Evolutionary conservation across 2,888 invertebrate genomes (phyloP).

Genomic region (Allolobophora icterica): DNA sequence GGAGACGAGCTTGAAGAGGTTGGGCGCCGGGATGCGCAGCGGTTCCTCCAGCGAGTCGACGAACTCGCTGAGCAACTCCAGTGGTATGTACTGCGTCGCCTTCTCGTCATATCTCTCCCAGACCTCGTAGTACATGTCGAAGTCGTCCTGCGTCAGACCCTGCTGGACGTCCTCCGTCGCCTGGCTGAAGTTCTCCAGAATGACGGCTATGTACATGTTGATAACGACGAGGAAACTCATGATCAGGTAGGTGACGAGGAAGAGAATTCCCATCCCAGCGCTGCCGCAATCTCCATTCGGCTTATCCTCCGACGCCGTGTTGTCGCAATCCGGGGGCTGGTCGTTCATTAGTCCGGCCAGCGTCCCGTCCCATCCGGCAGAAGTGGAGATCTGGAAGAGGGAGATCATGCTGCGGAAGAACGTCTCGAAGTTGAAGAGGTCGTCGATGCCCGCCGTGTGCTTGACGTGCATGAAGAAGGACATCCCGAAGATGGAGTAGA

Average conservation of each 20-base stretch:
- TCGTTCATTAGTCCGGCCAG: constrained; percentile 92
- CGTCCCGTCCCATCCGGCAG: constrained; percentile 88
- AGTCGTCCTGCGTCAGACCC: constrained; percentile 91
- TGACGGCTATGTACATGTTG: constrained; percentile 99
- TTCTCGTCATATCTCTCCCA: constrained; percentile 99
- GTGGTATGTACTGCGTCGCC: constrained; percentile 94
- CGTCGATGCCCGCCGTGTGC: constrained; percentile 90
- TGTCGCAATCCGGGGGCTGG: constrained; percentile 39
- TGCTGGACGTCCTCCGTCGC: constrained; percentile 91
- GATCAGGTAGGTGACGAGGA: constrained; percentile 91
- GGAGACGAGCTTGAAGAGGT: constrained; percentile 94
- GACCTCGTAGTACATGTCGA: constrained; percentile 99
- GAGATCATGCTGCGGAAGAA: constrained; percentile 98
- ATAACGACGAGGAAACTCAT: constrained; percentile 98
- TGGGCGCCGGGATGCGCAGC: constrained; percentile 92
- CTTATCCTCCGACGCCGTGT: constrained; percentile 41
- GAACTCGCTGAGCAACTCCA: constrained; percentile 89
- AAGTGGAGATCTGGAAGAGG: constrained; percentile 81
- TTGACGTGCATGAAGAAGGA: constrained; percentile 99
- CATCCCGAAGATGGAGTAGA: constrained; percentile 99
- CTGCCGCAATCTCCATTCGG: constrained; percentile 80
- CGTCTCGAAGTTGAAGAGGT: constrained; percentile 95
- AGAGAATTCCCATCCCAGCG: constrained; percentile 91
- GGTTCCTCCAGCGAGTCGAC: constrained; percentile 95
- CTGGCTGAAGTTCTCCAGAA: constrained; percentile 97